A percentile compares a stretch with the other conserved stretches of the same genome.
Conservation (phyloP, 2,888 invertebrate species). For the Aradus depressus region DNA sequence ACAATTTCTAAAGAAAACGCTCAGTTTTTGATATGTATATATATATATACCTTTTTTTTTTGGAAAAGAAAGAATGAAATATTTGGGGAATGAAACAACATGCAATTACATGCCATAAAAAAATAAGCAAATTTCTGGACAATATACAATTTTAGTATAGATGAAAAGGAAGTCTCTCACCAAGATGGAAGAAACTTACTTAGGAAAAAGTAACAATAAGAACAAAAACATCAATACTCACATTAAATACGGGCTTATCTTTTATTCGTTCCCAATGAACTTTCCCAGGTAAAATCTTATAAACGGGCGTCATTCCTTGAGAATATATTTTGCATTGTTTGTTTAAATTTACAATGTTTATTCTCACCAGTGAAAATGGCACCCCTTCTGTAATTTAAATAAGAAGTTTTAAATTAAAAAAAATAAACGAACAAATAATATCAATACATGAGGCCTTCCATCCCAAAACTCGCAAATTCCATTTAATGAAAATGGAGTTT, state of each 20-base stretch:
- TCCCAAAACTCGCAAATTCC: too few relatives aligned
- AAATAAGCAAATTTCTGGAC: background rate
- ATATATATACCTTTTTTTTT: background rate
- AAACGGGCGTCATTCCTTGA: conserved; percentile 82
- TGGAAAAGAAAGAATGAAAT: background rate
- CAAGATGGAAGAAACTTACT: too few relatives aligned
- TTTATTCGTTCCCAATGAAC: conserved; percentile 74
- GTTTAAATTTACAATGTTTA: conserved; percentile 44
- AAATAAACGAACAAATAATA: too few relatives aligned
- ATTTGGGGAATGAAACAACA: too few relatives aligned
- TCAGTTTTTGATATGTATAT: background rate
- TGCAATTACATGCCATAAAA: background rate
- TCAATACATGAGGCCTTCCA: too few relatives aligned
- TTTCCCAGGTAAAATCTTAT: conserved; percentile 58
- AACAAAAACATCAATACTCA: conserved; percentile 37
- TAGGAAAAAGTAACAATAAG: background rate
- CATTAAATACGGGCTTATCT: conserved; percentile 65
- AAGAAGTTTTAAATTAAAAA: background rate
- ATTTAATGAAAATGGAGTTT: too few relatives aligned
- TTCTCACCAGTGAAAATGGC: conserved; percentile 13
- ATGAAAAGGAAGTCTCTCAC: too few relatives aligned
- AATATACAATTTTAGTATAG: background rate
- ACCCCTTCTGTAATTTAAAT: conserved; percentile 15
- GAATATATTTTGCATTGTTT: conserved; percentile 82
- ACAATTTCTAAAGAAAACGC: too few relatives aligned